phyloP scores from a whole-genome alignment of 2,113 vertebrate species.

The Atrichornis clamosus region DNA sequence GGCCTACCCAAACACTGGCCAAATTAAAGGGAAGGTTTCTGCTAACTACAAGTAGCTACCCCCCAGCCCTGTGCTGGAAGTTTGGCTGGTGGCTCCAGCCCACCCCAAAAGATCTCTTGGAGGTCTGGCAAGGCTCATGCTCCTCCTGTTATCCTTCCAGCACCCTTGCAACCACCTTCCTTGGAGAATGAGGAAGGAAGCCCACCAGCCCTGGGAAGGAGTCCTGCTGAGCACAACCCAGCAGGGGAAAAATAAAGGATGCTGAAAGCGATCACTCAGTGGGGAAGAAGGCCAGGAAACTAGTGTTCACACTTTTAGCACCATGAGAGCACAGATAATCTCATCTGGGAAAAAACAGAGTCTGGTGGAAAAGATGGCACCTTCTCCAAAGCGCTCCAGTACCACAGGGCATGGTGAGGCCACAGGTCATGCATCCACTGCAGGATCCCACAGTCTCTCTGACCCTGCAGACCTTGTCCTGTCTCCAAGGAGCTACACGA shows the following conservation, averaged over 20 bases:
- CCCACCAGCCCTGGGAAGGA: background rate
- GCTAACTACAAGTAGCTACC: background rate
- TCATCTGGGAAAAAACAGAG: background rate
- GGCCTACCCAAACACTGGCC: accelerated
- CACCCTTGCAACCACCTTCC: background rate
- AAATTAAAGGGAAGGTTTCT: background rate
- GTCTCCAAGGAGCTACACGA: background rate
- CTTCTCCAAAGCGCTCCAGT: background rate
- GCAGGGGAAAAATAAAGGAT: background rate
- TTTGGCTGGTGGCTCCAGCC: background rate
- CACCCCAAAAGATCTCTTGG: background rate
- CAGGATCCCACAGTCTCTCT: background rate
- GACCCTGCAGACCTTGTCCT: background rate
- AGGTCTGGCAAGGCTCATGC: background rate
- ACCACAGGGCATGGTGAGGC: accelerated
- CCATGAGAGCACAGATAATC: background rate
- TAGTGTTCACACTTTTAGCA: conserved; percentile 25
- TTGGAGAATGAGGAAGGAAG: background rate
- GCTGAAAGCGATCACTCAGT: background rate
- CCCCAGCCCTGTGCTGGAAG: accelerated
- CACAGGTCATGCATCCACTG: background rate
- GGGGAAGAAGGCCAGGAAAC: conserved; percentile 29
- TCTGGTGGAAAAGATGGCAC: background rate
- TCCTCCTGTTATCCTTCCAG: background rate
- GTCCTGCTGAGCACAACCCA: background rate